Conservation (phyloP, 2,888 invertebrate genomes). For the Sacculina carcini region DNA sequence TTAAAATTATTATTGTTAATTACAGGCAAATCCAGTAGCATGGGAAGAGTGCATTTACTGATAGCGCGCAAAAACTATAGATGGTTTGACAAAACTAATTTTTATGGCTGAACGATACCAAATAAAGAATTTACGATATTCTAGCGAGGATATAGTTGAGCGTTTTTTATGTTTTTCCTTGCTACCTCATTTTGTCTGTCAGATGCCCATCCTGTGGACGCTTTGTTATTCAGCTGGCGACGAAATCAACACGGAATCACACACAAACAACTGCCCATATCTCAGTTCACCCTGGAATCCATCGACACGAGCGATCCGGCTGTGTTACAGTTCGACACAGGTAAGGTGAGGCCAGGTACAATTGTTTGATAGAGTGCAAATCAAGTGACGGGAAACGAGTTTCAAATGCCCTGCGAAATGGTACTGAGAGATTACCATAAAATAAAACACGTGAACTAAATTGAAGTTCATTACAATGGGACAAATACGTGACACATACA, state of each 20-base stretch:
- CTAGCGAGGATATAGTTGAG: neutral
- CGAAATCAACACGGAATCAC: constrained; percentile 3
- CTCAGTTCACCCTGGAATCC: constrained; percentile 12
- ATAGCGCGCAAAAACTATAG: too few species aligned
- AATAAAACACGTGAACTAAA: too few species aligned
- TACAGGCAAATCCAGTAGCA: too few species aligned
- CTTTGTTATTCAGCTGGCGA: constrained; percentile 13
- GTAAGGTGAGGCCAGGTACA: constrained; percentile 1
- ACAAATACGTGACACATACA: too few species aligned
- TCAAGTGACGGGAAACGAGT: neutral
- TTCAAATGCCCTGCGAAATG: too few species aligned
- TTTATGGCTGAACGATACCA: too few species aligned
- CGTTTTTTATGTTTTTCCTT: neutral
- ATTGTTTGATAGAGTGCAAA: neutral
- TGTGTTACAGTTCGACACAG: constrained; percentile 8
- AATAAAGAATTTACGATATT: too few species aligned
- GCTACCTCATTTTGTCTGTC: neutral
- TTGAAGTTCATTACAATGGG: too few species aligned
- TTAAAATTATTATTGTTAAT: too few species aligned
- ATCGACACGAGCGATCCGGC: neutral
- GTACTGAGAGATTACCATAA: too few species aligned
- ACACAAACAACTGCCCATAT: constrained; percentile 10
- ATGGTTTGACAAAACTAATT: too few species aligned
- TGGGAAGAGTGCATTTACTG: too few species aligned
- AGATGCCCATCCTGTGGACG: constrained; percentile 15